These are phyloP conservation scores for Muschampia plurimacula DNA, from an alignment of 2,888 invertebrate species.

Conservation along the genomic window DNA sequence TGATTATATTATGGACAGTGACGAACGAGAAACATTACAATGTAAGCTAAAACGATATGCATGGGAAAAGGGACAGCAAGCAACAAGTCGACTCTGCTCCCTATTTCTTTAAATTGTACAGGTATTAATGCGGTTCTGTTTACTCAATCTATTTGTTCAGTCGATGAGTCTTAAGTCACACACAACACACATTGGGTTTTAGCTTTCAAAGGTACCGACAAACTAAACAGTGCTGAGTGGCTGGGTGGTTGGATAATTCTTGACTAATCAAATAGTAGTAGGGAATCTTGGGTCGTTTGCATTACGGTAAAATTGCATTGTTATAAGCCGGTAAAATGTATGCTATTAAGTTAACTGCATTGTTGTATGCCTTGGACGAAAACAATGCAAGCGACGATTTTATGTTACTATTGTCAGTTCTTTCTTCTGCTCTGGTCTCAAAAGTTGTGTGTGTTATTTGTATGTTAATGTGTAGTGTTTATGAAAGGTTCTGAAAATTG, in stretches of 20 bases:
- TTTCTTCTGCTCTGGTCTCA: constrained; percentile 2
- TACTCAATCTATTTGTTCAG: constrained; percentile 73
- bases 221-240: constrained; percentile 76
- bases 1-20: neutral
- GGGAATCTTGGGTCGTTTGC: constrained; percentile 57
- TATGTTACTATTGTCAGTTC: constrained; percentile 33
- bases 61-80: constrained; percentile 65
- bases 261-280: constrained; percentile 72
- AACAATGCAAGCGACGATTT: constrained; percentile 34
- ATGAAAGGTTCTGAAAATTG: neutral
- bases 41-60: constrained; percentile 55
- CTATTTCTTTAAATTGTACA: constrained; percentile 80
- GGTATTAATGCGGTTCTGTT: constrained; percentile 77
- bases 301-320: constrained; percentile 75
- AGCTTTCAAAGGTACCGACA: constrained; percentile 83
- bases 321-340: constrained; percentile 57
- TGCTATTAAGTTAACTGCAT: constrained; percentile 51
- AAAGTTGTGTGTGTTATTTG: constrained; percentile 3
- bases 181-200: constrained; percentile 84
- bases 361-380: constrained; percentile 42
- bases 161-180: constrained; percentile 75
- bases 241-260: constrained; percentile 72
- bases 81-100: constrained; percentile 73
- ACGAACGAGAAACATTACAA: neutral
- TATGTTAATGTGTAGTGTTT: neutral